Conservation (phyloP, 2,113 vertebrate species). For the Eptatretus burgeri region DNA sequence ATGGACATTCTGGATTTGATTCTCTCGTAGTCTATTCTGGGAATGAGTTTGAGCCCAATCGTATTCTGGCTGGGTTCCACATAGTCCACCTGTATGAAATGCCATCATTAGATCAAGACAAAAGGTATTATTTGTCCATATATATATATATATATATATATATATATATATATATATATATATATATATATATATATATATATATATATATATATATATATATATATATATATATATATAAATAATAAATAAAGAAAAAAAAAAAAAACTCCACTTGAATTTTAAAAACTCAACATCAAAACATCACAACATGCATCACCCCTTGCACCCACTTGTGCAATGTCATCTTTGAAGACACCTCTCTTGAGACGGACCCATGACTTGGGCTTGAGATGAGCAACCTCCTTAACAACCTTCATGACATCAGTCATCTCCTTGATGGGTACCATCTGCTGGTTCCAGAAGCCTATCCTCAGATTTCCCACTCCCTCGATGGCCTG, state of each 20-base stretch:
- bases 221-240: too few relatives aligned
- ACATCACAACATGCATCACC: background rate
- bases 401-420: slow-evolving; percentile 4
- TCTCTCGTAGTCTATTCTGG: slow-evolving; percentile 4
- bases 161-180: too few relatives aligned
- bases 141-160: too few relatives aligned
- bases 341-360: slow-evolving; percentile 3
- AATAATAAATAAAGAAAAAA: too few relatives aligned
- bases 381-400: slow-evolving; percentile 2
- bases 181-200: too few relatives aligned
- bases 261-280: too few relatives aligned
- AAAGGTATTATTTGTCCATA: too few relatives aligned
- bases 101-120: too few relatives aligned
- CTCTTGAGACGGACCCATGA: slow-evolving; percentile 1
- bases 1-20: slow-evolving; percentile 6
- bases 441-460: slow-evolving; percentile 6
- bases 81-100: background rate
- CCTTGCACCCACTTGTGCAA: background rate
- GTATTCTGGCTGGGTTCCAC: slow-evolving; percentile 1
- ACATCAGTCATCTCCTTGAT: slow-evolving; percentile 5
- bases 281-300: too few relatives aligned
- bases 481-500: slow-evolving; percentile 5
- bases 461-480: slow-evolving; percentile 1
- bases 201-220: too few relatives aligned
- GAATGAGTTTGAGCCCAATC: slow-evolving; percentile 3